Base-by-base conservation (phyloP, 37 sponge, comb jelly and placozoan species). In the Amphimedon queenslandica region DNA sequence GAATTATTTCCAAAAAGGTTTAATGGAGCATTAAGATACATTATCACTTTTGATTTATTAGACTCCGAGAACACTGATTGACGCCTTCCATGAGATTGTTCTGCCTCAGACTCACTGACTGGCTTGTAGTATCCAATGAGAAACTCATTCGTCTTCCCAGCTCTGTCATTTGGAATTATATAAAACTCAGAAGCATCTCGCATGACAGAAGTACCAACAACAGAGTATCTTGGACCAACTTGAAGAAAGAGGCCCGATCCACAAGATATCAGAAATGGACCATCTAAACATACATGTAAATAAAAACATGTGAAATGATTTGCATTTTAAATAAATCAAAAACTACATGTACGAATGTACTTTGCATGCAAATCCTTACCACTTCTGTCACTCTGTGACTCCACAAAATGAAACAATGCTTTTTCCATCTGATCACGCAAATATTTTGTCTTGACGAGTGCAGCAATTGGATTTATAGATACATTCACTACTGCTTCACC, bases 401-500 rank as follows among this genome's bases (percentile, higher is more conserved):
- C 79, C 11, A 84, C 61, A 57, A 77, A 84, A 35, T 40, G 37
- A 2, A 72, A 3, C 27, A 78, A 55, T 28, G 85, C 78, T 39
- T 68, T 36, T 41, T 66, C 28, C 42, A 84, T 42, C 27, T 58
- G 60, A 1, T 21, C 27, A 18, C 69, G 70, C 25, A 84, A 67
- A 40, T 58, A 66, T 21, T n/a, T 36, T 28, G 43, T 63, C 29
- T 42, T 36, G 2, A 85, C 39, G 23, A 87, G 61, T 1, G 11
- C 47, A 40, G 40, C 40, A n/a, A 87, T 71, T 24, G 88, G 88
- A 67, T 77, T 64, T 21, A 87, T 43, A 55, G 71, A 35, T 0
- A 76, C 53, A 64, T 71, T 82, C 5, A 87, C 67, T 16, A 87
- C 88, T 30, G 88, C 82, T 55, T 87, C 88, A 32, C 43, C 78